phyloP scores from a whole-genome alignment of 2,888 invertebrate genomes.

The Epinotia bilunana region DNA sequence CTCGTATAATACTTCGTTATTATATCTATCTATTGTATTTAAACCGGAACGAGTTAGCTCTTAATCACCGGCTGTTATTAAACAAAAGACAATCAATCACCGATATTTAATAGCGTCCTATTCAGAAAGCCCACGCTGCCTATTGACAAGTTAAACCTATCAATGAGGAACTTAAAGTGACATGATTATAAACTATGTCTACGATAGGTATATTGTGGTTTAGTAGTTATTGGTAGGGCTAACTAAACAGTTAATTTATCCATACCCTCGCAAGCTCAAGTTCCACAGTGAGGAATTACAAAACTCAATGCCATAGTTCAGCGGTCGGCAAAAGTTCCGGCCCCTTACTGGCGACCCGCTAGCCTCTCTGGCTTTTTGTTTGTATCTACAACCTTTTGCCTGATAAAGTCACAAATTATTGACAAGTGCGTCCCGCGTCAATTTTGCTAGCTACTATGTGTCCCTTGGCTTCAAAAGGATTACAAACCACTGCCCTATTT shows the following conservation, averaged over 20 bases:
- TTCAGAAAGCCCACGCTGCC: conserved; percentile 23
- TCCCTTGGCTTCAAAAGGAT: no score
- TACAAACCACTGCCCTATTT: background rate
- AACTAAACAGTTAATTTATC: no score
- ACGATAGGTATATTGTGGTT: no score
- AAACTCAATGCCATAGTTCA: no score
- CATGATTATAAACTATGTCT: no score
- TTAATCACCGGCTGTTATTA: conserved; percentile 28
- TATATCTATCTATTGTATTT: conserved; percentile 1
- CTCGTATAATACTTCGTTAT: conserved; percentile 1
- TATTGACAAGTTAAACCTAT: conserved; percentile 4
- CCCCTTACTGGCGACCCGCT: no score
- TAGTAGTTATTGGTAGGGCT: no score
- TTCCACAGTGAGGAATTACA: no score
- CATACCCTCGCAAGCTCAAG: no score
- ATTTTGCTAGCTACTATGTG: background rate
- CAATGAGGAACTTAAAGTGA: background rate
- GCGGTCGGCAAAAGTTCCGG: no score
- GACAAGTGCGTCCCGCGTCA: background rate
- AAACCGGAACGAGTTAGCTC: conserved; percentile 28
- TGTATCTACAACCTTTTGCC: no score
- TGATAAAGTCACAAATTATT: background rate
- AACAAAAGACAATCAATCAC: conserved; percentile 42
- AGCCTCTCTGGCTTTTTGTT: no score
- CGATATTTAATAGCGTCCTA: conserved; percentile 30